Base-by-base conservation (phyloP, 2,888 invertebrate genomes). In the Nectonema munidae region DNA sequence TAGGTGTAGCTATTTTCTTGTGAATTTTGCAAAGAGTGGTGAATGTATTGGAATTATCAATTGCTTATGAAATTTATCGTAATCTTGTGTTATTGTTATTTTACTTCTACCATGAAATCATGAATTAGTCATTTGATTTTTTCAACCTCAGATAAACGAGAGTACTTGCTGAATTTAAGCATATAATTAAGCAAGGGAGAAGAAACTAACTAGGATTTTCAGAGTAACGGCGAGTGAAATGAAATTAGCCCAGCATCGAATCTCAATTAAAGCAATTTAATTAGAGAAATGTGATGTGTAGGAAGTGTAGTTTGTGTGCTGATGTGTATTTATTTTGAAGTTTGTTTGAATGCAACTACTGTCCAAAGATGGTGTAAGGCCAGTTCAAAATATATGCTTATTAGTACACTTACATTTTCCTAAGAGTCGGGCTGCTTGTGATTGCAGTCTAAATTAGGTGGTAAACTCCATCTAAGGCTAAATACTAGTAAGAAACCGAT, bases 121-220 rank as follows among this genome's bases (percentile, higher is more conserved):
- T 25, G 9, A 25, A 25, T n/a, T 25, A 6, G 25, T 9, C 6
- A n/a, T 28, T 14, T 14, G n/a, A 14, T 6, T 19, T 21, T 3
- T 35, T 42, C 47, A 49, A 51, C 51, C 54, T 55, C 49, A 48
- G 47, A 47, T 52, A 49, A 49, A 46, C 49, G 49, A 46, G 54
- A 54, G 38, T 48, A 59, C 56, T 56, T 52, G 52, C 56, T 49
- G 51, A 59, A 64, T 55, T 65, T 64, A 63, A 66, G 64, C 64
- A 65, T 66, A 65, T 65, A 55, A 65, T 52, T 66, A 61, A 64
- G 64, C 62, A 64, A 64, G 64, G 65, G 64, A 66, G 66, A 65
- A 65, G 62, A 66, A 67, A 67, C 59, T 58, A 62, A 64, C 59
- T 44, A 58, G 59, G 61, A 63, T 64, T 63, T 56, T 61, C 59